Evolutionary conservation across 2,113 vertebrate genomes (phyloP).

Genomic region (Cettia cetti): DNA sequence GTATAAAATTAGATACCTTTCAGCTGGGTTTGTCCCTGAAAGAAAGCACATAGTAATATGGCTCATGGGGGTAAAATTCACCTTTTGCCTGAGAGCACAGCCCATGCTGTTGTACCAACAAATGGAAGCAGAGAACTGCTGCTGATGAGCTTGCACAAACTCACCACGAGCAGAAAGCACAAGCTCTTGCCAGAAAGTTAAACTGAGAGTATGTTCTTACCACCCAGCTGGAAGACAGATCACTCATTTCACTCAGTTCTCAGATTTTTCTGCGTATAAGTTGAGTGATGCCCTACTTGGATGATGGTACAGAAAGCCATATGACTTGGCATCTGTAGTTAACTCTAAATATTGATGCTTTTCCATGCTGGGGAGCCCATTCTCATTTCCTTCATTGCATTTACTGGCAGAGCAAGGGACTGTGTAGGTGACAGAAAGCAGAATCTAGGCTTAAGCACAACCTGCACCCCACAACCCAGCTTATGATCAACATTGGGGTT

Average conservation of each 20-base stretch:
- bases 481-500: accelerated
- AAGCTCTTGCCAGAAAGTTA: not conserved
- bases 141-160: not conserved
- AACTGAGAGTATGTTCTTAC: not conserved
- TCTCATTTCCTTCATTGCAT: not conserved
- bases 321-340: not conserved
- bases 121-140: not conserved
- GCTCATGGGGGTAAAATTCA: not conserved
- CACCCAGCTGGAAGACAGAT: not conserved
- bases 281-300: not conserved
- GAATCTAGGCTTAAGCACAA: not conserved
- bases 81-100: not conserved
- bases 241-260: not conserved
- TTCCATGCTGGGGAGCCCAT: not conserved
- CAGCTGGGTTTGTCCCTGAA: not conserved
- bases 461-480: not conserved
- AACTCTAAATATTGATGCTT: not conserved
- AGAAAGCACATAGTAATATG: not conserved
- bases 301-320: not conserved
- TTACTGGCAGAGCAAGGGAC: not conserved
- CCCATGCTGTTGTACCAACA: not conserved
- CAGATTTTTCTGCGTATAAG: not conserved
- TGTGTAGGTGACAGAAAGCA: not conserved
- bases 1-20: not conserved
- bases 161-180: not conserved